A percentile compares a stretch with the other conserved stretches of the same genome.
These are phyloP conservation scores for Tenthredo scrophulariae DNA, from an alignment of 2,888 invertebrate species.

Conservation along the genomic window DNA sequence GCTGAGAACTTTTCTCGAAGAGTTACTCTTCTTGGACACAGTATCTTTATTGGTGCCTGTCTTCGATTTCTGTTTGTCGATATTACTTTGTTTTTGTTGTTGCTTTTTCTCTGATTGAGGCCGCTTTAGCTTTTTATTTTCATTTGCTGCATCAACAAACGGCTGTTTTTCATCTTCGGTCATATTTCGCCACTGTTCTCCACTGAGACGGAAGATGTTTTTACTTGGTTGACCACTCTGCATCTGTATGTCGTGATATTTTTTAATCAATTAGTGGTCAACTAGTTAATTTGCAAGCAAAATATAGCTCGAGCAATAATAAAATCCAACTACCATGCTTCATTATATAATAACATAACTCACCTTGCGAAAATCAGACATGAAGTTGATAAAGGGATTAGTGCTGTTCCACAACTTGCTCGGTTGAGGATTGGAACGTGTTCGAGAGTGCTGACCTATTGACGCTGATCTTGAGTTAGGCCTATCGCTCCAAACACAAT, in stretches of 20 bases:
- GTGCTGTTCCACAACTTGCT: constrained; percentile 64
- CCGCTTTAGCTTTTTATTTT: constrained; percentile 61
- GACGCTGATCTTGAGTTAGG: constrained; percentile 31
- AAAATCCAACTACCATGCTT: background rate
- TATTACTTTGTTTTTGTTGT: constrained; percentile 16
- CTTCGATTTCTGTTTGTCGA: background rate
- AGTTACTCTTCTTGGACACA: constrained; percentile 4
- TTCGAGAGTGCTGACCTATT: constrained; percentile 57
- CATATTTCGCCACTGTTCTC: constrained; percentile 70
- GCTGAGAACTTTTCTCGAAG: background rate
- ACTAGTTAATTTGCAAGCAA: background rate
- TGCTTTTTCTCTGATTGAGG: background rate
- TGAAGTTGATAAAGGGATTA: constrained; percentile 72
- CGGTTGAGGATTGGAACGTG: constrained; percentile 58
- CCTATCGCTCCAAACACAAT: constrained; percentile 1
- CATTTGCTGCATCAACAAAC: constrained; percentile 67
- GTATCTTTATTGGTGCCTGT: background rate
- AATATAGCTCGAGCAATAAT: background rate
- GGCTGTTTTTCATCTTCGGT: constrained; percentile 67
- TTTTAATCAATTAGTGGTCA: background rate
- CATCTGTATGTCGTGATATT: constrained; percentile 14
- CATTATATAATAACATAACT: background rate
- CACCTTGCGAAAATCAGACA: constrained; percentile 69
- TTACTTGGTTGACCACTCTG: constrained; percentile 52
- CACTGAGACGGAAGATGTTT: constrained; percentile 66